phyloP scores from a whole-genome alignment of 2,888 invertebrate species.

The Eustalomyia histrio region DNA sequence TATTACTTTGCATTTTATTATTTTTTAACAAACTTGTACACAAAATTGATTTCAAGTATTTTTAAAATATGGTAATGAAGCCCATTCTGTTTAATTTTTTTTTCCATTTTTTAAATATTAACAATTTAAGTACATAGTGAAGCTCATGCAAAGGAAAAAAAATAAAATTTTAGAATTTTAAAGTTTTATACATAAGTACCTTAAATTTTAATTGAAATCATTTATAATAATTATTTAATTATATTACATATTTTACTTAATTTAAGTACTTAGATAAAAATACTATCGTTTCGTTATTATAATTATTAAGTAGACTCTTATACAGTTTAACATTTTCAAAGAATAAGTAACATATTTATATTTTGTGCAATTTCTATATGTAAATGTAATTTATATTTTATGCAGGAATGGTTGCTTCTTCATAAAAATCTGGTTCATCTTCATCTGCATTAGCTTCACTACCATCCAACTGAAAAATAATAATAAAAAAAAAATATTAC shows the following conservation, averaged over 20 bases:
- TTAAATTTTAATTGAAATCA: conserved; percentile 55
- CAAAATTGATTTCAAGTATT: no score
- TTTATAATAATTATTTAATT: conserved; percentile 45
- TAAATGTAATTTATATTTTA: conserved; percentile 78
- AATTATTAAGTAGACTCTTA: conserved; percentile 51
- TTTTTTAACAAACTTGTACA: no score
- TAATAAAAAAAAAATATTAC: neutral
- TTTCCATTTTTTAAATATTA: conserved; percentile 28
- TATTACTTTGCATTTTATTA: no score
- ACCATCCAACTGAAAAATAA: conserved; percentile 87
- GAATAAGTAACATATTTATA: conserved; percentile 40
- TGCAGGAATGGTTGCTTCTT: conserved; percentile 91
- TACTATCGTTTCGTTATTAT: conserved; percentile 7
- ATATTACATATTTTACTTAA: conserved; percentile 53
- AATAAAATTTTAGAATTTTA: conserved; percentile 34
- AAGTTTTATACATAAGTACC: conserved; percentile 56
- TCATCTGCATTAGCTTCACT: conserved; percentile 90
- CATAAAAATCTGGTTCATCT: conserved; percentile 96
- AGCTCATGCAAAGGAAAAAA: conserved; percentile 40
- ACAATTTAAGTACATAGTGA: conserved; percentile 61
- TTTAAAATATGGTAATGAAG: no score
- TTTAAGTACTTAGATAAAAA: conserved; percentile 53
- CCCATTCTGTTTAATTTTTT: neutral
- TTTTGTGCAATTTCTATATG: conserved; percentile 54
- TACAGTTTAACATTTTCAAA: conserved; percentile 42